These are phyloP conservation scores for Mobula birostris DNA, from an alignment of 2,113 vertebrate genomes.

Conservation along the genomic window DNA sequence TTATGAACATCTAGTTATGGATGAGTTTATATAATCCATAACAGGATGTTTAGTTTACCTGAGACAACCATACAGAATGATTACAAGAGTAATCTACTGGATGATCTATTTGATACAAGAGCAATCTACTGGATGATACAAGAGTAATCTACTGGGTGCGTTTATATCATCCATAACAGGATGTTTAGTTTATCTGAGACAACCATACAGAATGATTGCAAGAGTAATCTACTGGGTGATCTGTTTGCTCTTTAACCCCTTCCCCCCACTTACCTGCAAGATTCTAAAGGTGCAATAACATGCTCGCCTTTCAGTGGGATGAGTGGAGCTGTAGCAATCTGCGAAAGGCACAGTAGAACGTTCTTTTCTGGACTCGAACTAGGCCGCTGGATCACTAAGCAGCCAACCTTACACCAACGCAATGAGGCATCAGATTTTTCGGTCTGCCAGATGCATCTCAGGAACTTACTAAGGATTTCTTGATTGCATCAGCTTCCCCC, in stretches of 20 bases:
- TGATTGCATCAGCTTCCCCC: neutral
- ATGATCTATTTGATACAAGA: too few species aligned
- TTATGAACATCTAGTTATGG: too few species aligned
- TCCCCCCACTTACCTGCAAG: neutral
- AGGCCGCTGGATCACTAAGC: neutral
- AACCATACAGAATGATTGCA: neutral
- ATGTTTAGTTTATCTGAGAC: neutral
- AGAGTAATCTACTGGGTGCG: too few species aligned
- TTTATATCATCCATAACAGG: neutral
- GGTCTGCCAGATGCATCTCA: neutral
- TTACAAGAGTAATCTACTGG: neutral
- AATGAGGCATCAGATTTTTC: neutral
- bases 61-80: neutral
- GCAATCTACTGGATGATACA: too few species aligned
- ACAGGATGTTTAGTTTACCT: neutral
- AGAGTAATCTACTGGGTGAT: neutral
- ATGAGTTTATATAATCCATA: neutral
- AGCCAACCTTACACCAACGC: neutral
- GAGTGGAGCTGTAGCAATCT: neutral
- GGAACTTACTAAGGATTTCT: neutral
- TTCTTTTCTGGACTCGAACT: neutral
- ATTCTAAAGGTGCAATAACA: neutral
- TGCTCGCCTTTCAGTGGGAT: neutral
- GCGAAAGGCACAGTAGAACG: neutral
- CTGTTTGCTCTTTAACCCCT: neutral